phyloP scores from a whole-genome alignment of 2,888 invertebrate species.

The Schrankia costaestrigalis region DNA sequence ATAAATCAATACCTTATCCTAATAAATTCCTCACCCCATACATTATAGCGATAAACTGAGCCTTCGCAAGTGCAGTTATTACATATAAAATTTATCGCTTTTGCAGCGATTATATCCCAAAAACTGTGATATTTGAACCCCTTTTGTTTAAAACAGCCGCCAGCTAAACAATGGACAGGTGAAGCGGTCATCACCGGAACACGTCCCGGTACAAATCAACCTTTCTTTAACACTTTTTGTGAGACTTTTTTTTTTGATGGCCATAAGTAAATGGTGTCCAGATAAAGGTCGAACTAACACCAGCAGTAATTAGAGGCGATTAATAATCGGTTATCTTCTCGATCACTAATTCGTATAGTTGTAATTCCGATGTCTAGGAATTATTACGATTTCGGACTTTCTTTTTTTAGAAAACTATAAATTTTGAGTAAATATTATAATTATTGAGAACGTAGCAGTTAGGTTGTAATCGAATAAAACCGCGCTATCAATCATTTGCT shows the following conservation, averaged over 20 bases:
- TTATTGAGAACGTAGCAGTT: slow-evolving; percentile 18
- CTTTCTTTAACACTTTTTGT: slow-evolving; percentile 77
- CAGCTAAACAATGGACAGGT: slow-evolving; percentile 76
- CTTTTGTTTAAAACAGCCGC: slow-evolving; percentile 71
- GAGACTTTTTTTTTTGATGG: slow-evolving; percentile 51
- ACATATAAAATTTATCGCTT: slow-evolving; percentile 70
- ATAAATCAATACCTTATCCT: slow-evolving; percentile 57
- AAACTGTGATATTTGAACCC: slow-evolving; percentile 77
- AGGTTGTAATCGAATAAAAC: slow-evolving; percentile 28
- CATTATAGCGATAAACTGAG: slow-evolving; percentile 64
- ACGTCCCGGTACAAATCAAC: slow-evolving; percentile 55
- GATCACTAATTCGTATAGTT: slow-evolving; percentile 62
- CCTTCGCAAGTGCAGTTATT: slow-evolving; percentile 75
- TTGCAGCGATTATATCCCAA: slow-evolving; percentile 66
- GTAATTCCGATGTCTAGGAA: slow-evolving; percentile 59
- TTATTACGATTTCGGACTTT: slow-evolving; percentile 36
- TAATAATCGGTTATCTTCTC: slow-evolving; percentile 80
- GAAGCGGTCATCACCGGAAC: slow-evolving; percentile 58
- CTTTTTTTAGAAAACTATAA: slow-evolving; percentile 31
- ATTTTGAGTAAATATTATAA: slow-evolving; percentile 15
- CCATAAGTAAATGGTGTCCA: slow-evolving; percentile 72
- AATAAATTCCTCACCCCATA: slow-evolving; percentile 52
- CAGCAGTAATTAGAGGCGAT: slow-evolving; percentile 80
- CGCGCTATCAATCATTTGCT: slow-evolving; percentile 50
- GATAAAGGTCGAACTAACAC: slow-evolving; percentile 79